Evolutionary conservation across 2,888 invertebrate species (phyloP).

Genomic region (Chrysopilus asiliformis): DNA sequence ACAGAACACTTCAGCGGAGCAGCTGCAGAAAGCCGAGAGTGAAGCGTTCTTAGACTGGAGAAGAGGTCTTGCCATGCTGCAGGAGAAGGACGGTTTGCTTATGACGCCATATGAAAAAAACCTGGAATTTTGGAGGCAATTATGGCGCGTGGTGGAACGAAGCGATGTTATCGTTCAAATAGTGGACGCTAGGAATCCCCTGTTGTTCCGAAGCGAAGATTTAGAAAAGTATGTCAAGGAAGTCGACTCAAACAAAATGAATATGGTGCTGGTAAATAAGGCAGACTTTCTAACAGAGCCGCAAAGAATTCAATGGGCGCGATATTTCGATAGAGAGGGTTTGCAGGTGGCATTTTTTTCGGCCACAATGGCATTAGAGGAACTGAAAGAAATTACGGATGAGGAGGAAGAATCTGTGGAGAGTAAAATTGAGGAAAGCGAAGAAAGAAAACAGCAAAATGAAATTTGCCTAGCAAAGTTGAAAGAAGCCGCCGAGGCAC

Average conservation of each 20-base stretch:
- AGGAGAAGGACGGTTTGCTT: conserved; percentile 64
- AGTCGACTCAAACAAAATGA: conserved; percentile 54
- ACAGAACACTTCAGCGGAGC: conserved; percentile 57
- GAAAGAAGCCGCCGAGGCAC: conserved; percentile 39
- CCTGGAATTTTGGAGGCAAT: conserved; percentile 93
- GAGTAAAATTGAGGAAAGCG: conserved; percentile 6
- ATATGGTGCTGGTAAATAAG: conserved; percentile 86
- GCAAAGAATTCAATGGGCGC: conserved; percentile 74
- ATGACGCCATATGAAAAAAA: conserved; percentile 97
- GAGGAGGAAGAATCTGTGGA: conserved; percentile 20
- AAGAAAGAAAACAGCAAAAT: too few relatives aligned
- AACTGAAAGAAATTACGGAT: conserved; percentile 29
- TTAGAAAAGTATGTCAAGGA: conserved; percentile 76
- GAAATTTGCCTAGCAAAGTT: too few relatives aligned
- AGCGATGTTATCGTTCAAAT: conserved; percentile 90
- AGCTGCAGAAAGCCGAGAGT: conserved; percentile 66
- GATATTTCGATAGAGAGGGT: conserved; percentile 61
- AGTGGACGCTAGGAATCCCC: conserved; percentile 91
- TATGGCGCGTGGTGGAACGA: conserved; percentile 97
- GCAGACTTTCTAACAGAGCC: conserved; percentile 75
- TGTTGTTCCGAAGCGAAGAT: conserved; percentile 86
- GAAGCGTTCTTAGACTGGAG: conserved; percentile 86
- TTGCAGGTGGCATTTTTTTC: conserved; percentile 83
- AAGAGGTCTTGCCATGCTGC: conserved; percentile 60
- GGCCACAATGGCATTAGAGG: conserved; percentile 50